A percentile compares a stretch with the other conserved stretches of the same genome.
Conservation (phyloP, 1,140 invertebrate genomes). For the Onthophagus taurus region DNA sequence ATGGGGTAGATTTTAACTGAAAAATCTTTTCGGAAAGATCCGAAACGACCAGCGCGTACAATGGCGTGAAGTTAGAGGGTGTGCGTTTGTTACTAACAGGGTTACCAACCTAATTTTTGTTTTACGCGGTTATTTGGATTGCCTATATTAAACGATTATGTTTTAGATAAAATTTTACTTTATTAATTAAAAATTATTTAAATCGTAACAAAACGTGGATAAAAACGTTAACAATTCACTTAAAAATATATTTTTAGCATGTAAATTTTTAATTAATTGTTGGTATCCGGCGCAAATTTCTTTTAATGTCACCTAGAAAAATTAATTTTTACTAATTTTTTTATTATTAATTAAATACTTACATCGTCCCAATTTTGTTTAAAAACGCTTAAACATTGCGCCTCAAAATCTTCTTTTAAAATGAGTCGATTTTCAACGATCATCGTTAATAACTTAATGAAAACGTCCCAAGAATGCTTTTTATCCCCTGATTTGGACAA, state of each 20-base stretch:
- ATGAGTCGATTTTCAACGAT: constrained; percentile 23
- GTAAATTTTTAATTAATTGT: too few relatives aligned
- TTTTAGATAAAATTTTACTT: too few relatives aligned
- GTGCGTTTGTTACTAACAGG: background rate
- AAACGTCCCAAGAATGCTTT: constrained; percentile 17
- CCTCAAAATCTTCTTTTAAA: constrained; percentile 24
- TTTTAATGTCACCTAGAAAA: too few relatives aligned
- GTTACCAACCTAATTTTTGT: background rate
- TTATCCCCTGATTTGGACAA: constrained; percentile 12
- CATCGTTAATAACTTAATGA: constrained; percentile 18
- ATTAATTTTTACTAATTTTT: too few relatives aligned
- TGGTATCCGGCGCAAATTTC: too few relatives aligned
- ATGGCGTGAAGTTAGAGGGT: constrained; percentile 2
- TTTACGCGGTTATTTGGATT: too few relatives aligned
- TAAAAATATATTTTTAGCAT: too few relatives aligned
- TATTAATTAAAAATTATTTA: too few relatives aligned
- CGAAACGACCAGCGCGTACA: background rate
- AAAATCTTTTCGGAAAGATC: constrained; percentile 5
- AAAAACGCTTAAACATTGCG: constrained; percentile 29
- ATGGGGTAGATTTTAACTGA: constrained; percentile 3
- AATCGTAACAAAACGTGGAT: too few relatives aligned
- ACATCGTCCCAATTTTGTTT: constrained; percentile 25
- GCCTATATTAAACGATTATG: too few relatives aligned
- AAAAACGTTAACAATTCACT: too few relatives aligned
- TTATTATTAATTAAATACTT: too few relatives aligned